These are phyloP conservation scores for Spea multiplicata DNA, from an alignment of 2,113 vertebrate species.

Conservation along the genomic window DNA sequence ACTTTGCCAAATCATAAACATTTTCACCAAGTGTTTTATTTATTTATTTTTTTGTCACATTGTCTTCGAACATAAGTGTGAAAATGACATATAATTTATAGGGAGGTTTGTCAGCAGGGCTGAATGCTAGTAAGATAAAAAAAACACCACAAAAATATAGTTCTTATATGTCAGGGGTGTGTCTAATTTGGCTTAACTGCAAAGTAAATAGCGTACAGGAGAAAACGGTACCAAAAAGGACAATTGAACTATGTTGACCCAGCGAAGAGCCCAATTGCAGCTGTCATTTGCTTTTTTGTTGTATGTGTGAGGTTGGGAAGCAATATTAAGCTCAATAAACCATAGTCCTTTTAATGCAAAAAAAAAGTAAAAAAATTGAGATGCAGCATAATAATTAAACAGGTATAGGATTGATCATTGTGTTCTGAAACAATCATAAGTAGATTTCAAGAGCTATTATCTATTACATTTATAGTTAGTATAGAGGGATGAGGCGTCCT, in stretches of 20 bases:
- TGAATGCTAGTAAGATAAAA: slow-evolving; percentile 71
- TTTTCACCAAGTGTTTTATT: slow-evolving; percentile 19
- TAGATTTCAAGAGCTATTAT: no score
- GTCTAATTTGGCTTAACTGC: slow-evolving; percentile 31
- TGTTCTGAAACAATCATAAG: no score
- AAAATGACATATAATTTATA: slow-evolving; percentile 78
- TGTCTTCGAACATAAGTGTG: slow-evolving; percentile 63
- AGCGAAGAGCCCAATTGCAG: not conserved
- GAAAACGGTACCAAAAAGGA: not conserved
- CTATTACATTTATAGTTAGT: no score
- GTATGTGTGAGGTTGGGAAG: not conserved
- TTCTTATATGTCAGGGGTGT: slow-evolving; percentile 70
- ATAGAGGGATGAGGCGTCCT: no score
- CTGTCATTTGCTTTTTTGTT: slow-evolving; percentile 17
- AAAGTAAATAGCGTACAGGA: slow-evolving; percentile 15
- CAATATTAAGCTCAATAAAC: not conserved
- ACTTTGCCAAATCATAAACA: not conserved
- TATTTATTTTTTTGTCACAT: slow-evolving; percentile 61
- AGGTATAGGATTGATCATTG: no score
- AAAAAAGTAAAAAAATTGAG: no score
- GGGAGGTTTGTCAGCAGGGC: slow-evolving; percentile 70
- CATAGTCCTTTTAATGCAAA: no score
- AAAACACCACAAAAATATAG: slow-evolving; percentile 71
- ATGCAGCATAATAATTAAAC: no score
- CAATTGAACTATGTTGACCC: slow-evolving; percentile 22